phyloP scores from a whole-genome alignment of 2,797 vertebrate genomes.

The Sebastes oblongus region DNA sequence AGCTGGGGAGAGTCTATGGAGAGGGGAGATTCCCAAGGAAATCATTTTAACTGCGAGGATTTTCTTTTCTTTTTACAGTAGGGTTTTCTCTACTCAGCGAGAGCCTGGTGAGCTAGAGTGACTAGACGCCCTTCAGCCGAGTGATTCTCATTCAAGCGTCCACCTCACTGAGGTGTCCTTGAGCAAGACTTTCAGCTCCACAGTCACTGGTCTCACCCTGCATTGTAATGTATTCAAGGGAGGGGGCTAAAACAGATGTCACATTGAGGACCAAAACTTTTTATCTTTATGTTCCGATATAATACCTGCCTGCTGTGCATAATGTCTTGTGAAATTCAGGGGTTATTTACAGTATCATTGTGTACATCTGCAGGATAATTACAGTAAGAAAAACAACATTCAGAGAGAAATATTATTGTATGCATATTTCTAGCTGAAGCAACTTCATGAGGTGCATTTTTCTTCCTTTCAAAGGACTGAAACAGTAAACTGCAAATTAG shows the following conservation, averaged over 20 bases:
- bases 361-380: background rate
- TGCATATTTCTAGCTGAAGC: background rate
- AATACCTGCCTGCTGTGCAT: constrained; percentile 4
- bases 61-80: constrained; percentile 7
- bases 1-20: constrained; percentile 3
- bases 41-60: constrained; percentile 16
- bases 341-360: background rate
- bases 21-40: constrained; percentile 12
- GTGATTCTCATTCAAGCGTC: constrained; percentile 24
- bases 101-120: background rate
- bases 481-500: constrained; percentile 52
- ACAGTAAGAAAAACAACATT: background rate
- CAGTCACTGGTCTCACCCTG: background rate
- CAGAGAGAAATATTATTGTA: background rate
- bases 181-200: constrained; percentile 6
- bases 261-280: background rate
- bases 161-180: constrained; percentile 4
- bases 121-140: background rate
- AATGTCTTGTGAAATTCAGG: background rate
- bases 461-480: constrained; percentile 28
- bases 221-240: background rate
- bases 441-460: constrained; percentile 5
- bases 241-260: background rate
- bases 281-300: background rate
- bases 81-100: constrained; percentile 13